These are phyloP conservation scores for Monodelphis domestica DNA, from an alignment of 2,797 vertebrate species.

Conservation along the genomic window DNA sequence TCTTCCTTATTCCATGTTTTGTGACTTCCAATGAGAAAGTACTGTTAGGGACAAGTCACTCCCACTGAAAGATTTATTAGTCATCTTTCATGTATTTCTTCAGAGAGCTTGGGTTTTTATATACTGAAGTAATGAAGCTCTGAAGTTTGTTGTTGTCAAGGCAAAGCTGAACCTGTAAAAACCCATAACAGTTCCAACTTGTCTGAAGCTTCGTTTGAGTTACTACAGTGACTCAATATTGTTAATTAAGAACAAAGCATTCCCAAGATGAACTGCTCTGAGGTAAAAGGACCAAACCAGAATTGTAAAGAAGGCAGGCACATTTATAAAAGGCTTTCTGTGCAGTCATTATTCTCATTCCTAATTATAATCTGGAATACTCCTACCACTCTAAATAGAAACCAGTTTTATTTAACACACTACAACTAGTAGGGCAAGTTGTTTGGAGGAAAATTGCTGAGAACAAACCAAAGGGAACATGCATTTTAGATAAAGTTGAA, in stretches of 20 bases:
- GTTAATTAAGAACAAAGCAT: constrained; percentile 3
- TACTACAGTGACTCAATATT: background rate
- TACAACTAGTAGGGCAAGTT: background rate
- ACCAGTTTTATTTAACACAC: background rate
- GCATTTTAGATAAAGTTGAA: background rate
- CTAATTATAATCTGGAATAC: background rate
- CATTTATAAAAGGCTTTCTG: background rate
- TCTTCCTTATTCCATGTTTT: background rate
- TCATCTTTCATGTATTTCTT: background rate
- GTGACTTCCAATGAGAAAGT: background rate
- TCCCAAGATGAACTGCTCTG: background rate
- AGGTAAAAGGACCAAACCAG: background rate
- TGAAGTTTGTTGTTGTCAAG: background rate
- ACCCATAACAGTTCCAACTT: background rate
- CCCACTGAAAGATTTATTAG: background rate
- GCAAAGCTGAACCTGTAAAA: background rate
- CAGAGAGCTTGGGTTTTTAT: background rate
- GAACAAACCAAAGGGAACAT: background rate
- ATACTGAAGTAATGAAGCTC: background rate
- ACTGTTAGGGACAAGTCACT: background rate
- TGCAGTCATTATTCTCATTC: background rate
- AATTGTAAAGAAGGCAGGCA: background rate
- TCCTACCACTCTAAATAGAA: background rate
- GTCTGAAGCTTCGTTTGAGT: background rate
- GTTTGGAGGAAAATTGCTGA: background rate